Evolutionary conservation across 2,888 invertebrate species (phyloP).

Genomic region (Caradrina kadenii): DNA sequence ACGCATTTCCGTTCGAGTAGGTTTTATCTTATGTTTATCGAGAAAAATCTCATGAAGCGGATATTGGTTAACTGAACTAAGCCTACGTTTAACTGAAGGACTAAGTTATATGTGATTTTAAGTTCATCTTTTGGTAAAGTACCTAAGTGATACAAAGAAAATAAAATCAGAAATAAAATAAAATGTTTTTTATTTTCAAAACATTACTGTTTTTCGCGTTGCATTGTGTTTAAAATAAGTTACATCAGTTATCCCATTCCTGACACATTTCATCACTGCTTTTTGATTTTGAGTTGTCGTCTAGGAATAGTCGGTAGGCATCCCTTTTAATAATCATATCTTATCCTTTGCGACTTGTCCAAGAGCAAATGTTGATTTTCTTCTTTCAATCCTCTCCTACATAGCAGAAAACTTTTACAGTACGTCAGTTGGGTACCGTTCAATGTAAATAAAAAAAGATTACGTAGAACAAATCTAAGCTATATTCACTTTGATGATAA

Average conservation of each 20-base stretch:
- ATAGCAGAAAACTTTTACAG: background rate
- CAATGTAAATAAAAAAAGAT: background rate
- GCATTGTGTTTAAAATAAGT: background rate
- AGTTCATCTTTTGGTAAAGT: too few species aligned
- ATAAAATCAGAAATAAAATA: too few species aligned
- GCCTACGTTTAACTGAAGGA: background rate
- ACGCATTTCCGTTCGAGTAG: conserved; percentile 41
- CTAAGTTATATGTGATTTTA: background rate
- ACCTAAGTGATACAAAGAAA: too few species aligned
- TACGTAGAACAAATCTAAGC: too few species aligned
- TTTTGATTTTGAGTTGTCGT: too few species aligned
- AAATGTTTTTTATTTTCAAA: too few species aligned
- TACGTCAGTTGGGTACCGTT: background rate
- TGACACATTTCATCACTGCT: too few species aligned
- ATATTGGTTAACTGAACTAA: background rate
- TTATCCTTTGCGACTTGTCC: too few species aligned
- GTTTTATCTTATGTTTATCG: conserved; percentile 30
- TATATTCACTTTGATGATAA: too few species aligned
- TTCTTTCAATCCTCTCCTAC: background rate
- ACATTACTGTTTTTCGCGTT: background rate
- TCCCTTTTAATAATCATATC: too few species aligned
- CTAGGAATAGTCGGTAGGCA: too few species aligned
- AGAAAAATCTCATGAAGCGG: conserved; percentile 20
- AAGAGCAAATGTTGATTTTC: background rate
- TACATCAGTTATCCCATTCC: background rate